phyloP scores from a whole-genome alignment of 1,140 invertebrate species.

The Magallana ariakensis region DNA sequence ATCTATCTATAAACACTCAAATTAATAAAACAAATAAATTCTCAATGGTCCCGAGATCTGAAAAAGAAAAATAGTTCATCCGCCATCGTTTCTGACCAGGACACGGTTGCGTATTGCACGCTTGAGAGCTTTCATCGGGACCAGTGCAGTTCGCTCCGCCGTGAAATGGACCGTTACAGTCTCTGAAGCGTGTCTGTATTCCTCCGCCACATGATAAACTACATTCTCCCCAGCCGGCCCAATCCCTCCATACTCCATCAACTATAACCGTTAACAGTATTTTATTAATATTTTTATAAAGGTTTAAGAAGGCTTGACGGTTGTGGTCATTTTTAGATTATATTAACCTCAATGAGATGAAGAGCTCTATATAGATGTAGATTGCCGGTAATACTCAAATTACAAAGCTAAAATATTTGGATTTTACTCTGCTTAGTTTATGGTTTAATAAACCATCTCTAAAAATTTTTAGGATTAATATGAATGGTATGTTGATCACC shows the following conservation, averaged over 20 bases:
- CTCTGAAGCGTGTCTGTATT: conserved; percentile 62
- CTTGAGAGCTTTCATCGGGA: conserved; percentile 44
- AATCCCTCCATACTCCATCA: conserved; percentile 48
- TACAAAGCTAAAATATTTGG: no score
- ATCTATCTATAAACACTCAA: background rate
- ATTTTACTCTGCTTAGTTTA: no score
- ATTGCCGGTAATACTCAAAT: no score
- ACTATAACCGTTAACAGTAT: conserved; percentile 35
- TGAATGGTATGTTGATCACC: no score
- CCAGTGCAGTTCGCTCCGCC: conserved; percentile 69
- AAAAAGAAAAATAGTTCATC: background rate
- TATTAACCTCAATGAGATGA: no score
- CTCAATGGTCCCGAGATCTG: background rate
- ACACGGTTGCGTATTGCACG: conserved; percentile 58
- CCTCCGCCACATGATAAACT: conserved; percentile 70
- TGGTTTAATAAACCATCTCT: no score
- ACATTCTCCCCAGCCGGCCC: conserved; percentile 50
- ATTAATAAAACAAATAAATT: background rate
- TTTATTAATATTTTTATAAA: no score
- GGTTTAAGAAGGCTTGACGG: no score
- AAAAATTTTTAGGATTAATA: no score
- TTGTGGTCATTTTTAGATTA: no score
- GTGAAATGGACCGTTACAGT: conserved; percentile 67
- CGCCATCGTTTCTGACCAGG: conserved; percentile 50
- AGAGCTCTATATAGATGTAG: no score